Conservation (phyloP, 1,140 invertebrate species). For the Leguminivora glycinivorella region DNA sequence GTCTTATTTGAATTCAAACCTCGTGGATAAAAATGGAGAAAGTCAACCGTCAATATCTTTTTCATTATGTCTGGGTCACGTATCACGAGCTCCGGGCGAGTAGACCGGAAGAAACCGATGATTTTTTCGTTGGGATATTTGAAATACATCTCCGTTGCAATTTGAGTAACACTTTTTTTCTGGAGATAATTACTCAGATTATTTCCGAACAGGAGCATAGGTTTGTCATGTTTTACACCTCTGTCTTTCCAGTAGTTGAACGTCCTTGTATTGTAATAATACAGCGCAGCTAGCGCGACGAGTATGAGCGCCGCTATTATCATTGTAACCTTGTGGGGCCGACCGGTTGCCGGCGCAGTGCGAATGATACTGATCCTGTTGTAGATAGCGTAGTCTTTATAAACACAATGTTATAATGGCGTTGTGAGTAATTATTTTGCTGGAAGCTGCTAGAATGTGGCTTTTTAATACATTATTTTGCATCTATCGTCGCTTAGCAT, state of each 20-base stretch:
- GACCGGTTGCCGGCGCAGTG: conserved; percentile 2
- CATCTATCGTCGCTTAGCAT: too few relatives aligned
- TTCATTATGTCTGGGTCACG: conserved; percentile 42
- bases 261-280: conserved; percentile 41
- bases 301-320: conserved; percentile 32
- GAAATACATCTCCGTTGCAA: conserved; percentile 31
- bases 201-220: conserved; percentile 40
- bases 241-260: conserved; percentile 46
- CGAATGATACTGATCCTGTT: background rate
- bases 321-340: conserved; percentile 22
- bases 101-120: conserved; percentile 38
- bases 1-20: conserved; percentile 33
- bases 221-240: conserved; percentile 45
- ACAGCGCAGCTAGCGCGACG: conserved; percentile 34
- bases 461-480: too few relatives aligned
- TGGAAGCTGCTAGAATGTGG: background rate
- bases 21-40: conserved; percentile 39
- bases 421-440: background rate
- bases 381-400: background rate
- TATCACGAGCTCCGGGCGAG: conserved; percentile 33
- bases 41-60: conserved; percentile 38
- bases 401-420: background rate
- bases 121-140: conserved; percentile 41
- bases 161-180: conserved; percentile 36
- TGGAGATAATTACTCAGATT: conserved; percentile 32